A percentile compares a stretch with the other conserved stretches of the same genome.
These are phyloP conservation scores for Oncorhynchus kisutch DNA, from an alignment of 2,113 vertebrate genomes.

Conservation along the genomic window DNA sequence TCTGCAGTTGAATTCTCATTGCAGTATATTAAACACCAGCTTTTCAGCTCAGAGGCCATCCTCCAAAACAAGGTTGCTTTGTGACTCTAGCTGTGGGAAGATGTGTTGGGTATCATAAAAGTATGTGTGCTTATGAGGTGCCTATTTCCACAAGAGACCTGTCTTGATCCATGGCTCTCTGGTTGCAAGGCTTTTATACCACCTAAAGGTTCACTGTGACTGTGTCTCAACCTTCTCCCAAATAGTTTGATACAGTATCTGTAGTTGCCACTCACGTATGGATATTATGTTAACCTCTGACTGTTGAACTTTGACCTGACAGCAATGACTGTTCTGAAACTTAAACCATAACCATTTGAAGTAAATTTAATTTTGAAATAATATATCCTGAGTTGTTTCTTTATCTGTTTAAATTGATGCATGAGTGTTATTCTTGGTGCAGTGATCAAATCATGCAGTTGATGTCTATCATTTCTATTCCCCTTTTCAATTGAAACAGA, in stretches of 20 bases:
- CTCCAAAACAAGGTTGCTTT: not conserved
- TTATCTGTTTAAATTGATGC: not conserved
- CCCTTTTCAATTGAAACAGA: no score
- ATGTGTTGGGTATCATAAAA: not conserved
- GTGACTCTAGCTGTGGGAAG: not conserved
- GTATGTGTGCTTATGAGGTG: constrained; percentile 1
- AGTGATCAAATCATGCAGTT: no score
- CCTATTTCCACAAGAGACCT: constrained; percentile 19
- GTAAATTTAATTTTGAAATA: constrained; percentile 41
- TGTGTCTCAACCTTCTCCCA: constrained; percentile 18
- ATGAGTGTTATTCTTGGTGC: not conserved
- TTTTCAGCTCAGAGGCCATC: not conserved
- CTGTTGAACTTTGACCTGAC: constrained; percentile 25
- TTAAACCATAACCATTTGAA: constrained; percentile 28
- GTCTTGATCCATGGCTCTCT: constrained; percentile 9
- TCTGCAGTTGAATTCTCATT: not conserved
- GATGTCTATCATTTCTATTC: no score
- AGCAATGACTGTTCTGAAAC: constrained; percentile 4
- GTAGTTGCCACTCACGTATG: constrained; percentile 8
- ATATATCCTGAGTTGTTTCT: constrained; percentile 8
- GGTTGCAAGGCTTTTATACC: constrained; percentile 9
- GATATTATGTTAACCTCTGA: constrained; percentile 30
- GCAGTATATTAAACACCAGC: not conserved
- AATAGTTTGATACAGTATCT: constrained; percentile 6
- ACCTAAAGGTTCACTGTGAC: not conserved